These are phyloP conservation scores for Grammomys surdaster DNA, from an alignment of 2,113 vertebrate genomes.

Conservation along the genomic window DNA sequence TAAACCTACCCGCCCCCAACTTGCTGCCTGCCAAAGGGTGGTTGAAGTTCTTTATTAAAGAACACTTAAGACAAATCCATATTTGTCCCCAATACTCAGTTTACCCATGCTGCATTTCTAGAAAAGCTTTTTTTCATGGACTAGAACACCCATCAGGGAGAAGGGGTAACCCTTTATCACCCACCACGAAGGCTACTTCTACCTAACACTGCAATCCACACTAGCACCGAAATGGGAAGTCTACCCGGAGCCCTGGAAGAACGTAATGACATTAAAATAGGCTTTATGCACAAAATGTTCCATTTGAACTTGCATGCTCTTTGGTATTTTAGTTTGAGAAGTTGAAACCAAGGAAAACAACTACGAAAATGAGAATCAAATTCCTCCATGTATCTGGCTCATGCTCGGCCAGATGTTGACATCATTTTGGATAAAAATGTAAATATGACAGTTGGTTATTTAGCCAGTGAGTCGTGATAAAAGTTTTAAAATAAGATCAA, in stretches of 20 bases:
- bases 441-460: conserved; percentile 80
- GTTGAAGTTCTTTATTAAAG: conserved; percentile 47
- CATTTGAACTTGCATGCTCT: conserved; percentile 51
- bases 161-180: not conserved
- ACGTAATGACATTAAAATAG: conserved; percentile 57
- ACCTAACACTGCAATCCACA: not conserved
- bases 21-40: conserved; percentile 30
- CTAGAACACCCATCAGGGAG: not conserved
- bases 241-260: conserved; percentile 63
- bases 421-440: conserved; percentile 85
- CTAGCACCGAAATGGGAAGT: not conserved
- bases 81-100: conserved; percentile 49
- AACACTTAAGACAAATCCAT: not conserved
- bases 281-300: conserved; percentile 71
- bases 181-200: conserved; percentile 5
- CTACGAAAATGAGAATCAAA: conserved; percentile 81
- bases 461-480: conserved; percentile 77
- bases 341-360: conserved; percentile 77
- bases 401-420: conserved; percentile 80
- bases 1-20: not conserved
- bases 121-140: conserved; percentile 20
- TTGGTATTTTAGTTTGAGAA: conserved; percentile 79
- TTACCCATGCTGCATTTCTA: not conserved
- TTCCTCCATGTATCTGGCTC: conserved; percentile 73
- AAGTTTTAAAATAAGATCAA: conserved; percentile 76